Base-by-base conservation (phyloP, 2,113 vertebrate genomes). In the Anser brachyrhynchus region DNA sequence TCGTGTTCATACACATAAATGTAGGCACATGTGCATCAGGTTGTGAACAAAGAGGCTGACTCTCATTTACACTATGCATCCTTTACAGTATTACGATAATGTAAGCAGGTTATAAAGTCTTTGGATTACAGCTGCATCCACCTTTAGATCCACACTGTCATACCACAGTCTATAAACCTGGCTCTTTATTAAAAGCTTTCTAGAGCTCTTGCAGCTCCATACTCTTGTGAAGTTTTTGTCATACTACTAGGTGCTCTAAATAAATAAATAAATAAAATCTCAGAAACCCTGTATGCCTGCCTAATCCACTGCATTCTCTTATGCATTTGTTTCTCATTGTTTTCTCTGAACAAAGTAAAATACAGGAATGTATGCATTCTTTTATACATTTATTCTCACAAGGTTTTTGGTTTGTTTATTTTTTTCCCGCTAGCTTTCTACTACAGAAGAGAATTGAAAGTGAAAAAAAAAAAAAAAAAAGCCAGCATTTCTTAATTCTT, bases 61-160 rank as follows among this genome's bases (percentile, higher is more conserved):
- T 62, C 2, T 16, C 18, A 29, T 3, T 4, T 66, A 33, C 21
- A 11, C 4, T 65, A 35, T 33, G 4, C 0, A 0, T 23, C 22
- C 23, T 89, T 94, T 79, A 71, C 11, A 19, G 5, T 35, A 22
- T 25, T 31, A 39, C 14, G 9, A 58, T 64, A 91, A 51, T 20
- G 3, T n/a, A 90, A 89, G 17, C 12, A 43, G 9, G 10, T 49
- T 0, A 0, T 75, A 78, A 90, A 71, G 8, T 37, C 8, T 25
- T 79, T 1, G 2, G 2, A 41, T 28, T 74, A 44, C 5, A 20
- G 16, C 7, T 83, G 7, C 49, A 64, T 52, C 11, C 39, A 79
- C 7, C 7, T 66, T 59, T 62, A 80, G 59, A 28, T 11, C 5
- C 19, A 58, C 21, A 12, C 4, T 44, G 1, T 61, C 49, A n/a